These are phyloP conservation scores for Ia io DNA, from an alignment of 2,113 vertebrate species.

Conservation along the genomic window DNA sequence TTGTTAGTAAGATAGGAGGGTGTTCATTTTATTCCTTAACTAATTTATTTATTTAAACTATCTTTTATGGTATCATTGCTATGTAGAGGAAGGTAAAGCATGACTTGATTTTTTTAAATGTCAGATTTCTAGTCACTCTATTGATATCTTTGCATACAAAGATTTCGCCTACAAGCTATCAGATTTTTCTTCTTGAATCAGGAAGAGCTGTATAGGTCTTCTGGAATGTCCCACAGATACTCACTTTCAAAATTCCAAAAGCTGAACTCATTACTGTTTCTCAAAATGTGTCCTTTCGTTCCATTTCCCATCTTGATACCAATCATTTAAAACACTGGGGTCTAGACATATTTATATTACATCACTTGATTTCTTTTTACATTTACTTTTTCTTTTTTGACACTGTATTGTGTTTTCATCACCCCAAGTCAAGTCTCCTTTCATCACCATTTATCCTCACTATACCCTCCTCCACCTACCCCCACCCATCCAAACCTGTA, in stretches of 20 bases:
- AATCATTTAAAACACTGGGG: neutral
- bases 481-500: neutral
- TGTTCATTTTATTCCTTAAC: neutral
- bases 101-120: neutral
- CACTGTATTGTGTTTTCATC: neutral
- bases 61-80: neutral
- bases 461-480: too few relatives aligned
- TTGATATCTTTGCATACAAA: neutral
- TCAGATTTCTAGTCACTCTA: neutral
- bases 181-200: neutral
- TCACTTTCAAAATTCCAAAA: neutral
- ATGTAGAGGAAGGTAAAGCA: neutral
- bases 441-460: neutral
- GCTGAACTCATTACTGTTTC: neutral
- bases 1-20: neutral
- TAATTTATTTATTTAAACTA: neutral
- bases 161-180: neutral
- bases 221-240: neutral
- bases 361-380: neutral
- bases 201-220: neutral
- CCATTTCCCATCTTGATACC: neutral
- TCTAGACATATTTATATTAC: neutral
- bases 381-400: neutral
- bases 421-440: neutral
- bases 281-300: neutral